phyloP scores from a whole-genome alignment of 2,797 vertebrate species.

The Hipposideros larvatus region DNA sequence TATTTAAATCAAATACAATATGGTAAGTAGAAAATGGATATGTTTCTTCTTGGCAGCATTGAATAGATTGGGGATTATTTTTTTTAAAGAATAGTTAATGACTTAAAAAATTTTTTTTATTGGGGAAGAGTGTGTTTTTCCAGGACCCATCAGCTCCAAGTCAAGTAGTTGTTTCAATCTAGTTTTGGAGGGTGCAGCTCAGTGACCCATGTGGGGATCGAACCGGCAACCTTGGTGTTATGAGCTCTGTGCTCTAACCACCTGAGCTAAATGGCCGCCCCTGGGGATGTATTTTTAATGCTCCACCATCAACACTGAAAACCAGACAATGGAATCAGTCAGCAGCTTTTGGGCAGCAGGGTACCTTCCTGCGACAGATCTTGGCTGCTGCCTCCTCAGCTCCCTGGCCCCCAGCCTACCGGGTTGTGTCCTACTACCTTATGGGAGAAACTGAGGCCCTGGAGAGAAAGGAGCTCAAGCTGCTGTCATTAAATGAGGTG shows the following conservation, averaged over 20 bases:
- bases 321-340: conserved; percentile 6
- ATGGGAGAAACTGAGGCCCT: conserved; percentile 37
- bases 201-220: too few species aligned
- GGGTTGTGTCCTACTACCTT: background rate
- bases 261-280: too few species aligned
- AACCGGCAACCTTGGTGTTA: too few species aligned
- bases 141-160: too few species aligned
- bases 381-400: background rate
- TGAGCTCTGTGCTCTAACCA: too few species aligned
- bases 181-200: too few species aligned
- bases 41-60: conserved; percentile 56
- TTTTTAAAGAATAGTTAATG: too few species aligned
- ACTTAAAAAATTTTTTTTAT: too few species aligned
- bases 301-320: background rate
- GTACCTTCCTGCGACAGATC: background rate
- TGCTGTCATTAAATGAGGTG: background rate
- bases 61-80: background rate
- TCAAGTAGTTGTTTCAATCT: too few species aligned
- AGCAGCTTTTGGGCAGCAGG: background rate
- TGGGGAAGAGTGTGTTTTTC: too few species aligned
- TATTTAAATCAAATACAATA: conserved; percentile 62
- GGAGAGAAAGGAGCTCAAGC: background rate
- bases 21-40: conserved; percentile 48
- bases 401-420: background rate
- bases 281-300: conserved; percentile 16